These are phyloP conservation scores for Apostichopus japonicus DNA, from an alignment of 35 echinoderm and acorn worm genomes.

Conservation along the genomic window DNA sequence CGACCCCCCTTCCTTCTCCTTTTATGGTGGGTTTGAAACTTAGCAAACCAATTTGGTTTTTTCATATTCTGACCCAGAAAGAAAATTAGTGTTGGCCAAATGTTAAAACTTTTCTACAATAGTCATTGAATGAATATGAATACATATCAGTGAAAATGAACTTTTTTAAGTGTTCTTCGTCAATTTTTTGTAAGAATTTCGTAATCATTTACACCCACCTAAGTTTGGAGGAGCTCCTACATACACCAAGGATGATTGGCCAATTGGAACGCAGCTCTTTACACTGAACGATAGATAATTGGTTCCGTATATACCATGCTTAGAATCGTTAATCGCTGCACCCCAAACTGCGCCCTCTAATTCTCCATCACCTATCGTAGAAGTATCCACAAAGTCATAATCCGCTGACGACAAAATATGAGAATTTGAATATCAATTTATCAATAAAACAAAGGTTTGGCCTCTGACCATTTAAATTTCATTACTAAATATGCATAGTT, in stretches of 20 bases:
- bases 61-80: too few relatives aligned
- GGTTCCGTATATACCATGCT: constrained; percentile 26
- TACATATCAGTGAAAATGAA: too few relatives aligned
- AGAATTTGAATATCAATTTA: too few relatives aligned
- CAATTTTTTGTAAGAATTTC: too few relatives aligned
- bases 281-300: not conserved
- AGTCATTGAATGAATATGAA: too few relatives aligned
- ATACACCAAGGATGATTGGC: constrained; percentile 9
- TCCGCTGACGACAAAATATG: not conserved
- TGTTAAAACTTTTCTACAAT: too few relatives aligned
- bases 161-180: too few relatives aligned
- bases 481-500: too few relatives aligned
- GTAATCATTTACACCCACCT: not conserved
- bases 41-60: not conserved
- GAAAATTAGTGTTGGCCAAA: too few relatives aligned
- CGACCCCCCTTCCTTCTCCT: not conserved
- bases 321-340: not conserved
- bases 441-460: too few relatives aligned
- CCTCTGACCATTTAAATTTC: too few relatives aligned
- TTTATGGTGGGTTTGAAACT: not conserved
- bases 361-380: not conserved
- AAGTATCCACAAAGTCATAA: not conserved
- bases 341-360: not conserved
- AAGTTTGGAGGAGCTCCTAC: constrained; percentile 24
- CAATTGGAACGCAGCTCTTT: constrained; percentile 12